Percentiles rank a stretch among this genome's conserved stretches.
phyloP scores from a whole-genome alignment of 2,888 invertebrate species.

The Aplocera efformata region DNA sequence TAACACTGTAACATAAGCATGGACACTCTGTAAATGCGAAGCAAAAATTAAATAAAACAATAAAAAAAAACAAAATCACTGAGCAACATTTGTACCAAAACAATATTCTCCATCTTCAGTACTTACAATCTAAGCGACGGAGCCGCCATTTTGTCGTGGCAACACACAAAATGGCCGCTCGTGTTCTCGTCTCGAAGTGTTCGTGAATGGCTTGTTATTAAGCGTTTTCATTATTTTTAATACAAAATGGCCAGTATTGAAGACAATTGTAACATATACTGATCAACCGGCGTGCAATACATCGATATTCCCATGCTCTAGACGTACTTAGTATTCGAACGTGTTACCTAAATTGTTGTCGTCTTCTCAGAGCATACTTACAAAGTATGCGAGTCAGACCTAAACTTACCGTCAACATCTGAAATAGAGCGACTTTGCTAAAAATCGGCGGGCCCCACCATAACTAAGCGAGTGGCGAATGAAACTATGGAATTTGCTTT shows the following conservation, averaged over 20 bases:
- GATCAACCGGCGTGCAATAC: slow-evolving; percentile 45
- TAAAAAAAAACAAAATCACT: slow-evolving; percentile 52
- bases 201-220: slow-evolving; percentile 45
- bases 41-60: slow-evolving; percentile 54
- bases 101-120: slow-evolving; percentile 51
- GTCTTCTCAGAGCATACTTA: slow-evolving; percentile 46
- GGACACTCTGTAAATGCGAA: slow-evolving; percentile 77
- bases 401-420: slow-evolving; percentile 80
- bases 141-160: slow-evolving; percentile 62
- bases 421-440: slow-evolving; percentile 73
- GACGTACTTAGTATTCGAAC: slow-evolving; percentile 29
- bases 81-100: slow-evolving; percentile 67
- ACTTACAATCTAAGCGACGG: slow-evolving; percentile 64
- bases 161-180: slow-evolving; percentile 64
- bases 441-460: slow-evolving; percentile 69
- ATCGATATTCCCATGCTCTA: slow-evolving; percentile 47
- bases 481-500: slow-evolving; percentile 73
- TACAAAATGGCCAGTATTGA: slow-evolving; percentile 29
- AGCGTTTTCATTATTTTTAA: slow-evolving; percentile 27
- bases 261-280: slow-evolving; percentile 37
- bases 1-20: slow-evolving; percentile 76
- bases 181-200: slow-evolving; percentile 50
- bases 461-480: slow-evolving; percentile 58
- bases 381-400: slow-evolving; percentile 60
- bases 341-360: slow-evolving; percentile 48